Conservation (phyloP, 2,113 vertebrate species). For the Mellivora capensis region DNA sequence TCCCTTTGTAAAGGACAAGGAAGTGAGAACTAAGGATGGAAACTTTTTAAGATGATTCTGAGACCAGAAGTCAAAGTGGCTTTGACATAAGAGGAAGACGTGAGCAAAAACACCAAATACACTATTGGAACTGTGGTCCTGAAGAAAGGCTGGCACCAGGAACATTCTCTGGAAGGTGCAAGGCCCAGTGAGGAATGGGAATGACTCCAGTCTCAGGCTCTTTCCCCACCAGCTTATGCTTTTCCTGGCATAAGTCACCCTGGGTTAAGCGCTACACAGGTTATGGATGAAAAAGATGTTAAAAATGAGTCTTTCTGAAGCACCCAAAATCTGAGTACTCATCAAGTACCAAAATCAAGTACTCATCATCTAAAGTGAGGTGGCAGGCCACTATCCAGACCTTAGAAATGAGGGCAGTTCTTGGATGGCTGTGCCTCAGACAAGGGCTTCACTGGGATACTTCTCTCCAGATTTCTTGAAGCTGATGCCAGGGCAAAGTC, state of each 20-base stretch:
- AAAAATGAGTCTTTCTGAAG: neutral
- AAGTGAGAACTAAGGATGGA: neutral
- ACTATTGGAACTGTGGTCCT: no score
- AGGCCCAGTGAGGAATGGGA: neutral
- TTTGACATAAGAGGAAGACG: neutral
- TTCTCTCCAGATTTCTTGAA: neutral
- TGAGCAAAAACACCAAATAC: neutral
- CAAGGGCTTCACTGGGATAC: neutral
- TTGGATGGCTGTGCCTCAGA: neutral
- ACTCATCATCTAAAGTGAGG: neutral
- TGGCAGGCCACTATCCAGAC: no score
- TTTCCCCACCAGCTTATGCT: rapidly evolving
- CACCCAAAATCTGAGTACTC: rapidly evolving
- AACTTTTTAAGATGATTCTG: neutral
- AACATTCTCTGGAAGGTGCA: neutral
- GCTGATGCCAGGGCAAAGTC: neutral
- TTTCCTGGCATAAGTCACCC: neutral
- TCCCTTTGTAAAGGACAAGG: neutral
- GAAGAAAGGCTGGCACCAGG: neutral
- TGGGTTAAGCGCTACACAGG: neutral
- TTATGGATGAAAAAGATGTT: neutral
- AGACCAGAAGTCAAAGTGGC: neutral
- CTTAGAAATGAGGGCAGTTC: neutral
- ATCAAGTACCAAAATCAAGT: no score
- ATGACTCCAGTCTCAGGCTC: rapidly evolving